Evolutionary conservation across 2,888 invertebrate species (phyloP).

Genomic region (Andrena marginata): DNA sequence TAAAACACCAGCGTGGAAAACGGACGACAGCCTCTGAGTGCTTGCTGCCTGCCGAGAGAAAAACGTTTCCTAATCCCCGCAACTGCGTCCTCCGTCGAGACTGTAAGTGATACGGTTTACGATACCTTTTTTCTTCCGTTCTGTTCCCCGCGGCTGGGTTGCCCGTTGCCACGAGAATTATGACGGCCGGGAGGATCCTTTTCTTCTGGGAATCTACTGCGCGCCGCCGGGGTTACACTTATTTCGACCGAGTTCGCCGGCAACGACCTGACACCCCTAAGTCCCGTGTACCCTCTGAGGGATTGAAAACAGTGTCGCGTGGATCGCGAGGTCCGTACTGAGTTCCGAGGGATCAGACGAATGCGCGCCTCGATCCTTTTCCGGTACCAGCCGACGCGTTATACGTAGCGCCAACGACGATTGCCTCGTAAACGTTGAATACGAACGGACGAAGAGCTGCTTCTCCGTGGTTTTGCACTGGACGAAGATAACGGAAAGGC

Average conservation of each 20-base stretch:
- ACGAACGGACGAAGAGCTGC: conserved; percentile 3
- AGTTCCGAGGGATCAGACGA: no score
- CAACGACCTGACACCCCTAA: conserved; percentile 10
- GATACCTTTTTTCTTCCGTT: conserved; percentile 19
- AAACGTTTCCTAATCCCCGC: conserved; percentile 62
- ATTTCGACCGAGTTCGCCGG: conserved; percentile 36
- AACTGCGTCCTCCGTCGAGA: conserved; percentile 57
- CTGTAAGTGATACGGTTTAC: conserved; percentile 58
- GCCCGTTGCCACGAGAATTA: conserved; percentile 33
- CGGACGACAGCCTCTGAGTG: conserved; percentile 57
- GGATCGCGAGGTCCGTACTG: no score
- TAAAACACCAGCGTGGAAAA: conserved; percentile 60
- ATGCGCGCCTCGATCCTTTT: neutral
- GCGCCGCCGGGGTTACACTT: conserved; percentile 27
- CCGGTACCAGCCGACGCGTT: neutral
- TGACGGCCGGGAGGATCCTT: conserved; percentile 31
- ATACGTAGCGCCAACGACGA: conserved; percentile 4
- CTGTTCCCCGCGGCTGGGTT: neutral
- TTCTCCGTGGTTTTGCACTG: conserved; percentile 25
- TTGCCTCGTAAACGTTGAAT: conserved; percentile 25
- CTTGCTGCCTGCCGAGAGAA: conserved; percentile 41
- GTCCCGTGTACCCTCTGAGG: conserved; percentile 30
- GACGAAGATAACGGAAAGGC: conserved; percentile 52
- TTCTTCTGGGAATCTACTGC: conserved; percentile 8
- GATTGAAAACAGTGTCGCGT: neutral